Evolutionary conservation across 2,888 invertebrate genomes (phyloP).

Genomic region (Brachycybe producta): DNA sequence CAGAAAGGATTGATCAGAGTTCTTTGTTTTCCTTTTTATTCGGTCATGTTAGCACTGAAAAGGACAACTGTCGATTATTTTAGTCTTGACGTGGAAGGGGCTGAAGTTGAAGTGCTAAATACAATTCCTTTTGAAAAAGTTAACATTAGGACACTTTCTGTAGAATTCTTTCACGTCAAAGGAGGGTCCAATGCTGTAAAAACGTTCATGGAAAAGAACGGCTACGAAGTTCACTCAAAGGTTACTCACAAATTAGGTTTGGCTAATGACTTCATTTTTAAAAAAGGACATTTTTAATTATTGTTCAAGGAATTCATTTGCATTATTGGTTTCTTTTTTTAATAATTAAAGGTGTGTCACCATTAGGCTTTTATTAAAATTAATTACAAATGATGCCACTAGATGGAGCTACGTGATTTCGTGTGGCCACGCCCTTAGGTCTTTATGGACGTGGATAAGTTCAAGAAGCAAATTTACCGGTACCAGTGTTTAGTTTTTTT

Average conservation of each 20-base stretch:
- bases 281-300: too few relatives aligned
- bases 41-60: constrained; percentile 62
- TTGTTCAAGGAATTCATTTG: too few relatives aligned
- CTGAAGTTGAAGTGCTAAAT: constrained; percentile 42
- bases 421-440: too few relatives aligned
- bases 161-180: constrained; percentile 38
- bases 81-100: constrained; percentile 48
- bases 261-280: constrained; percentile 41
- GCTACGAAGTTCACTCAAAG: constrained; percentile 35
- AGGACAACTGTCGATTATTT: constrained; percentile 54
- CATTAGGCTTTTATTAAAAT: too few relatives aligned
- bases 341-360: too few relatives aligned
- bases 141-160: constrained; percentile 39
- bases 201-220: constrained; percentile 34
- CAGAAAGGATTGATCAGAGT: constrained; percentile 42
- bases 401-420: too few relatives aligned
- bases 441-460: too few relatives aligned
- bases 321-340: too few relatives aligned
- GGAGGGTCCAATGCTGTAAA: constrained; percentile 33
- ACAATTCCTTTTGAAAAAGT: constrained; percentile 45
- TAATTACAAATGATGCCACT: too few relatives aligned
- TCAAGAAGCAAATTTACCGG: too few relatives aligned
- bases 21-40: constrained; percentile 72
- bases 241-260: constrained; percentile 35
- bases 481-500: too few relatives aligned